Conservation (phyloP, 2,888 invertebrate genomes). For the Lasioglossum vierecki region DNA sequence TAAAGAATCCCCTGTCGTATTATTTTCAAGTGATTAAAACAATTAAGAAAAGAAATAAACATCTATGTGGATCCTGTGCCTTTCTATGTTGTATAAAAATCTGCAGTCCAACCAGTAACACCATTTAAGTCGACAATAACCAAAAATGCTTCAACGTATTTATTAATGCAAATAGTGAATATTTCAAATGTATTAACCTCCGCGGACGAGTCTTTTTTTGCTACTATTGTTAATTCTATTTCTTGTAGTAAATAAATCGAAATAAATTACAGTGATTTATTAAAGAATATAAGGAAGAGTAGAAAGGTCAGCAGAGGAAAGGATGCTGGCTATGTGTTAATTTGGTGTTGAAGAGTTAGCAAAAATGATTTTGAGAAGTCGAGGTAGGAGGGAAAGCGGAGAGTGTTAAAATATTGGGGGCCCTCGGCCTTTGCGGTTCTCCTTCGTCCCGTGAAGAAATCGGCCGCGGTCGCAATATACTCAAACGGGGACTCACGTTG, state of each 20-base stretch:
- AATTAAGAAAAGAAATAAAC: no score
- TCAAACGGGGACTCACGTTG: slow-evolving; percentile 89
- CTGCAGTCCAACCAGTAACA: no score
- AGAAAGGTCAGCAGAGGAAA: background rate
- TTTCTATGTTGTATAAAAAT: no score
- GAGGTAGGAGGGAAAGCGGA: background rate
- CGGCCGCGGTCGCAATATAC: background rate
- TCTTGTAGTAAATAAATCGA: background rate
- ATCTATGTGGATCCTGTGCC: no score
- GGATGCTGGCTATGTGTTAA: background rate
- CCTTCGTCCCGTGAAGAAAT: background rate
- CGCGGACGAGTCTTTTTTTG: no score
- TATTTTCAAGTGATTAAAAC: no score
- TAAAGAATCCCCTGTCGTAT: no score
- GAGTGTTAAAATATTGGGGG: background rate
- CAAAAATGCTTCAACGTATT: no score
- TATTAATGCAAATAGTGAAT: background rate
- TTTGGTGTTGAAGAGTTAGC: background rate
- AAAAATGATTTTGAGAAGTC: background rate
- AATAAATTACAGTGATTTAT: background rate
- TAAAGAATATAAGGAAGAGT: background rate
- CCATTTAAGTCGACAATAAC: background rate
- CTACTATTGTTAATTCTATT: no score
- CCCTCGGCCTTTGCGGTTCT: slow-evolving; percentile 3
- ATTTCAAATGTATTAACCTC: no score